A percentile compares a stretch with the other conserved stretches of the same genome.
Conservation (phyloP, 2,113 vertebrate species). For the Promerops cafer region DNA sequence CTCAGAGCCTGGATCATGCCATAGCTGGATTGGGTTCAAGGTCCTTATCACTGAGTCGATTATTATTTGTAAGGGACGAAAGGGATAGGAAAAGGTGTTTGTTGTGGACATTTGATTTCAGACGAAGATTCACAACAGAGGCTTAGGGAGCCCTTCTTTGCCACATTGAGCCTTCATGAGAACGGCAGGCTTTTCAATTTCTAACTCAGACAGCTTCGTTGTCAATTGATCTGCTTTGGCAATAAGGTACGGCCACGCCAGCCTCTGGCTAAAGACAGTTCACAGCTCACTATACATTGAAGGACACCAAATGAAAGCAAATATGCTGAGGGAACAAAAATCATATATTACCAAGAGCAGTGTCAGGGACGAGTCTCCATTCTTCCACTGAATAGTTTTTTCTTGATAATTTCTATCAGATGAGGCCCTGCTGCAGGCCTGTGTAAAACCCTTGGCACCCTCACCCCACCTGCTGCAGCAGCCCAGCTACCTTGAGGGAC, state of each 20-base stretch:
- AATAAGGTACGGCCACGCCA: neutral
- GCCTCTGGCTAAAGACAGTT: neutral
- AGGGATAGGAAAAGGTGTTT: neutral
- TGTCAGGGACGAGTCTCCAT: neutral
- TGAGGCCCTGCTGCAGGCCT: neutral
- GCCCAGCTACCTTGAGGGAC: neutral
- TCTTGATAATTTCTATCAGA: neutral
- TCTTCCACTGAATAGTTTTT: neutral
- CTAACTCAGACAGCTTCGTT: neutral
- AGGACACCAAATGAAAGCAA: neutral
- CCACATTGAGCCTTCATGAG: neutral
- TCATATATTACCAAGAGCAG: neutral
- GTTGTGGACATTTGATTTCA: neutral
- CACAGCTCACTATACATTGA: neutral
- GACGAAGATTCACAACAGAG: neutral
- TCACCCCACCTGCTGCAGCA: neutral
- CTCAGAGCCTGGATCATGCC: neutral
- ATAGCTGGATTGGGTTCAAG: neutral
- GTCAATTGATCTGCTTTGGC: neutral
- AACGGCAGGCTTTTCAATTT: neutral
- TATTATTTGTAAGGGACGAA: neutral
- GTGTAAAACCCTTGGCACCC: neutral
- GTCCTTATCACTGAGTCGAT: neutral
- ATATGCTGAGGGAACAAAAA: neutral
- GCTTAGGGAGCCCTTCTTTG: neutral